Base-by-base conservation (phyloP, 2,113 vertebrate genomes). In the Macrotus californicus region DNA sequence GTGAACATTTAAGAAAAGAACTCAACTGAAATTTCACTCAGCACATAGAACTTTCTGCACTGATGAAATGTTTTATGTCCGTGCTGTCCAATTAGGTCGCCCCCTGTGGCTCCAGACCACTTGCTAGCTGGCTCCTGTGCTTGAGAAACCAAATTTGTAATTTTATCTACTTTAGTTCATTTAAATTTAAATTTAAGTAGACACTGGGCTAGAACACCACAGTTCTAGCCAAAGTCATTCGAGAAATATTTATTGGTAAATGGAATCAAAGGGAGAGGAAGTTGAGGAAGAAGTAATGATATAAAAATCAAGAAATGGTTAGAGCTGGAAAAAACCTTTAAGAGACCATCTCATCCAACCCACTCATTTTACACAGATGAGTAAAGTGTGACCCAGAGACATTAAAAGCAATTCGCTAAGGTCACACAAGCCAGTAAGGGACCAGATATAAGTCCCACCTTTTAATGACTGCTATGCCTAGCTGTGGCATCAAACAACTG, bases 291-390 rank as follows among this genome's bases (percentile, higher is more conserved):
- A 95, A 70, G 11, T 2, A 73, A 81, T 8, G 22, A 77, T 66
- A 75, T 50, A 83, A 89, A 89, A 90, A 50, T 91, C 82, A 69
- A 76, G 64, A 91, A 88, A 77, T 48, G 79, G 56, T 64, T 22
- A 88, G 52, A 93, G 26, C 82, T 96, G 75, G 66, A 36, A 93
- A 92, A 76, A 85, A 91, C 2, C 29, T 54, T 87, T 67, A 66
- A n/a, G 18, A 93, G 43, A 46, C 31, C 52, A 75, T 91, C 18
- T 95, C 72, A 34, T 88, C n/a, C 56, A 85, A 73, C 56, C 59
- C 84, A 87, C 24, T 97, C 41, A 52, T 90, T 94, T 91, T 96
- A 90, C 80, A 85, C 69, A 92, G 80, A 77, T 93, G 43, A 84
- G 52, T 76, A 73, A 95, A 92, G 12, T 50, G 41, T 94, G 70